phyloP scores from a whole-genome alignment of 2,888 invertebrate species.

The Chorisops tibialis region DNA sequence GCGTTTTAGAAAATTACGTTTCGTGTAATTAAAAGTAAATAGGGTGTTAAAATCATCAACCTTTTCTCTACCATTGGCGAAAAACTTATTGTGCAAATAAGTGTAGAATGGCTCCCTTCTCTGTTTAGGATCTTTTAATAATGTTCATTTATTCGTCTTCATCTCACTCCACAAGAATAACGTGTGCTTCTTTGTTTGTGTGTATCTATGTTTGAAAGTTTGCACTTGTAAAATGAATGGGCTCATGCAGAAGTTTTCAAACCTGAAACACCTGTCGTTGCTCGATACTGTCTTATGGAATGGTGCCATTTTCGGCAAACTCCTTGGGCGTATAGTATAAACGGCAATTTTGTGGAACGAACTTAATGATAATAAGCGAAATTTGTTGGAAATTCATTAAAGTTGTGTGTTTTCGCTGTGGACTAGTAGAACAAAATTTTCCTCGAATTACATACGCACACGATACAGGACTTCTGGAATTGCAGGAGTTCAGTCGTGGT shows the following conservation, averaged over 20 bases:
- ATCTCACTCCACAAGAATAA: background rate
- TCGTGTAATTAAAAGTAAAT: constrained; percentile 13
- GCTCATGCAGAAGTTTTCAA: background rate
- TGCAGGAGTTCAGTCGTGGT: background rate
- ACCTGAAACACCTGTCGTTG: constrained; percentile 8
- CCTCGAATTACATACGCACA: too few species aligned
- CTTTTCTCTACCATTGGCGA: background rate
- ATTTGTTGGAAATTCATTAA: constrained; percentile 33
- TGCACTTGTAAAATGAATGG: background rate
- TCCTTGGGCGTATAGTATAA: too few species aligned
- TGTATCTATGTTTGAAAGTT: background rate
- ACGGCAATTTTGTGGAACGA: too few species aligned
- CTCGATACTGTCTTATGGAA: background rate
- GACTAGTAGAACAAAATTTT: too few species aligned
- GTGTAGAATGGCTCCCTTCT: background rate
- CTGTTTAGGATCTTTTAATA: background rate
- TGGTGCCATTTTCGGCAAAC: too few species aligned
- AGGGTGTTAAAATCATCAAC: constrained; percentile 19
- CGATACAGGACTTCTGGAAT: background rate
- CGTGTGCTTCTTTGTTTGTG: too few species aligned
- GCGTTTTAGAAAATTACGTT: background rate
- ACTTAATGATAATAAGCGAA: constrained; percentile 32
- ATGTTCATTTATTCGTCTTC: constrained; percentile 6
- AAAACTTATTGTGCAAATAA: background rate
- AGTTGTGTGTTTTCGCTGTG: constrained; percentile 28